Evolutionary conservation across 2,888 invertebrate species (phyloP).

Genomic region (Synergus gifuensis): DNA sequence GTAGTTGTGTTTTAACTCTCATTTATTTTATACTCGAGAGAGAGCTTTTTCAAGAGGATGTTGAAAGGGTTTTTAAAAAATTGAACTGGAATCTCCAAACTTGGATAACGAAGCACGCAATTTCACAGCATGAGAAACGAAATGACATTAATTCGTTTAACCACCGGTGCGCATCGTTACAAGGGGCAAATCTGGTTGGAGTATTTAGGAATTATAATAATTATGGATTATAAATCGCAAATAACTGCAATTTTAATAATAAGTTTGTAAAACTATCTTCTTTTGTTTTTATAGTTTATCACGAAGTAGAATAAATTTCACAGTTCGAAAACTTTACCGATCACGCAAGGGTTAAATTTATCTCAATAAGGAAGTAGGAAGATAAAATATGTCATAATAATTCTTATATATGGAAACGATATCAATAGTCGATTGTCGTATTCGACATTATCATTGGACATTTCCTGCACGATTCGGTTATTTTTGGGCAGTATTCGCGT

Average conservation of each 20-base stretch:
- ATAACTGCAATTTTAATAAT: too few species aligned
- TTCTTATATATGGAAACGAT: not conserved
- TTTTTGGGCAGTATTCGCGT: conserved; percentile 56
- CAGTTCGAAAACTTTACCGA: too few species aligned
- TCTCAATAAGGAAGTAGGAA: not conserved
- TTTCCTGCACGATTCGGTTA: not conserved
- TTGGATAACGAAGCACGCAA: conserved; percentile 38
- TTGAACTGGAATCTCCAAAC: not conserved
- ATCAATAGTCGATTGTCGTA: not conserved
- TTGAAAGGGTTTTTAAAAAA: conserved; percentile 3
- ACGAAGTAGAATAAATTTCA: too few species aligned
- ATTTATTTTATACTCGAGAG: not conserved
- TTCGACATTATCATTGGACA: not conserved
- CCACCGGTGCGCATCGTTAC: conserved; percentile 33
- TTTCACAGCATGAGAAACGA: conserved; percentile 56
- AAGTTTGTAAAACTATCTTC: too few species aligned
- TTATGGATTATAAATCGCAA: not conserved
- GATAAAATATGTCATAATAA: not conserved
- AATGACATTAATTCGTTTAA: conserved; percentile 56
- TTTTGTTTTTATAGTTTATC: not conserved
- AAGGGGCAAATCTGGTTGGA: conserved; percentile 26
- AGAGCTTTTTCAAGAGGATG: not conserved
- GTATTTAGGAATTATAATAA: conserved; percentile 5
- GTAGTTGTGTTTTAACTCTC: too few species aligned
- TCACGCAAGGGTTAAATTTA: too few species aligned